Percentiles rank a stretch among this genome's conserved stretches.
Conservation (phyloP, 2,113 vertebrate species). For the Malaclemys terrapin region DNA sequence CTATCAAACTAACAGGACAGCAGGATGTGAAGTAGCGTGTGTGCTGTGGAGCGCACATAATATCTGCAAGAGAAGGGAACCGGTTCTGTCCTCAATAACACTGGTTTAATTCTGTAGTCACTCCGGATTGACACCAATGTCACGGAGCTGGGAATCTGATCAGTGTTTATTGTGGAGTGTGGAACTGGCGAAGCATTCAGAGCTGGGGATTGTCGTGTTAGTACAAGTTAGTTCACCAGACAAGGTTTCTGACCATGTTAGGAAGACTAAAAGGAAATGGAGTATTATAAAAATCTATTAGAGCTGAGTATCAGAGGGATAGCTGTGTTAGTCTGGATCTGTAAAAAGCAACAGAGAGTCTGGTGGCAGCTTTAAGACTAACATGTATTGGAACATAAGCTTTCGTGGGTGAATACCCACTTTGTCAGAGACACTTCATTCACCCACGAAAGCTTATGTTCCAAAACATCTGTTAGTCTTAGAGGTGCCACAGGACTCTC, state of each 20-base stretch:
- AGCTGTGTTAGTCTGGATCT: too few species aligned
- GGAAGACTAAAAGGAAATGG: background rate
- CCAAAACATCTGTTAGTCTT: too few species aligned
- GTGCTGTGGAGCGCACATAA: background rate
- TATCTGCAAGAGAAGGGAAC: background rate
- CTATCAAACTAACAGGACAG: background rate
- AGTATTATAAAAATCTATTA: slow-evolving; percentile 30
- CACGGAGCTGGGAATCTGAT: background rate
- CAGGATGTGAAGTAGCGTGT: background rate
- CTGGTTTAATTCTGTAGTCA: background rate
- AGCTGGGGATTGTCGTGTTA: background rate
- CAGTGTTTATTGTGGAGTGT: background rate
- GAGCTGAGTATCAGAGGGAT: background rate
- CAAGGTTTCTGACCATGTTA: background rate
- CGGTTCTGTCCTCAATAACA: background rate
- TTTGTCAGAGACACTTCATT: too few species aligned
- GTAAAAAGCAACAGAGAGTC: too few species aligned
- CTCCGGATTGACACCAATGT: background rate
- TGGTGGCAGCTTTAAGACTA: too few species aligned
- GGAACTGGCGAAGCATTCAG: background rate
- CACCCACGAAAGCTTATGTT: too few species aligned
- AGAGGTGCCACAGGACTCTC: background rate
- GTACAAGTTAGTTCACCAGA: background rate
- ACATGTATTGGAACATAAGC: too few species aligned
- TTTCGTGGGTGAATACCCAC: too few species aligned